phyloP scores from a whole-genome alignment of 2,888 invertebrate genomes.

The Imbricaverruca yamaguchii region DNA sequence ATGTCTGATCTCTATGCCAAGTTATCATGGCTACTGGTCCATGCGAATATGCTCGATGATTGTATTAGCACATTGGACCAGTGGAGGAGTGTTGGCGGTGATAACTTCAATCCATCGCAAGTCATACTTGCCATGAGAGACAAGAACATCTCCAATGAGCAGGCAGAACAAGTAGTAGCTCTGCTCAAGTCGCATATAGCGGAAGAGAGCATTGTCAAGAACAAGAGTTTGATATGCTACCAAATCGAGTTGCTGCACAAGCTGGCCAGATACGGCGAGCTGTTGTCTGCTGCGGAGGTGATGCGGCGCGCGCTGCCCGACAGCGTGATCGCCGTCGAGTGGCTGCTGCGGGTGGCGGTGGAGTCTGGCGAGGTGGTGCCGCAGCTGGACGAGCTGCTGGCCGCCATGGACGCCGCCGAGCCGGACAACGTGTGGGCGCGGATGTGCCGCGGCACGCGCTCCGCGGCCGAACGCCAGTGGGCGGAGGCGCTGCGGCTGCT shows the following conservation, averaged over 20 bases:
- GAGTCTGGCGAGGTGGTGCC: neutral
- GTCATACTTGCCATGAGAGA: neutral
- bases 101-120: neutral
- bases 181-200: neutral
- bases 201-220: neutral
- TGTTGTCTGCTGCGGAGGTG: neutral
- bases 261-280: neutral
- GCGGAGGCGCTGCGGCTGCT: neutral
- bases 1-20: neutral
- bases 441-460: neutral
- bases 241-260: neutral
- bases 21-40: neutral
- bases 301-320: neutral
- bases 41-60: neutral
- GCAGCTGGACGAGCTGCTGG: neutral
- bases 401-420: neutral
- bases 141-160: neutral
- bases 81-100: neutral
- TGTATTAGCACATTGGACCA: neutral
- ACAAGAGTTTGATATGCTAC: neutral
- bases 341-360: neutral
- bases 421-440: conserved; percentile 6
- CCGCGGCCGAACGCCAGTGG: neutral
- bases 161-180: neutral
- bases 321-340: conserved; percentile 5